Evolutionary conservation across 1,140 invertebrate species (phyloP), one percentile per base, ranked within the genome.

Genomic region (Bombus consobrinus): DNA sequence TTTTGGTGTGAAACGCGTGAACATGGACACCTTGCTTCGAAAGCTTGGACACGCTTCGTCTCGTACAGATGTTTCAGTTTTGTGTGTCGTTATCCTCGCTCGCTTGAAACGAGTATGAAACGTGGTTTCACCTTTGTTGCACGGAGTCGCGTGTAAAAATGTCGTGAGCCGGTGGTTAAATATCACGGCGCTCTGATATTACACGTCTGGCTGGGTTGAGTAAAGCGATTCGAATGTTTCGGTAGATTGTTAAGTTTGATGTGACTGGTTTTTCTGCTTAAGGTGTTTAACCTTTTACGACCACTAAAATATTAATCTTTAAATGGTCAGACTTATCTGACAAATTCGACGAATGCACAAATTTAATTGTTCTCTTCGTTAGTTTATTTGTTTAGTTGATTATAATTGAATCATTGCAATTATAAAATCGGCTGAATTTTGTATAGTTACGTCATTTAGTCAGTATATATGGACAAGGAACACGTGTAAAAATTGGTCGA

Each of bases 1-100:
- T 82, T 75, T 41, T 47, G 18, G 59, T 32, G 37, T 75, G 47
- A 59, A 78, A 43, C 62, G 73, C 34, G 53, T 39, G 53, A 25
- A 57, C n/a, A 18, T 28, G 66, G 22, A 75, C 37, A 69, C 34
- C 66, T 82, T 68, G 81, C 62, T 83, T 73, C n/a, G n/a, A 18
- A n/a, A 34, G n/a, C 75, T 66, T 64, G 18, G 47, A 53, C 47
- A 22, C 47, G 47, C 18, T 53, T 53, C 47, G 47, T 18, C 47
- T 53, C 47, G 68, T n/a, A 62, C 43, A 59, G 37, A 34, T 75
- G 32, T 80, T 43, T 28, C 1, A 18, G 4, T 34, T 15, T 69
- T 57, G 71, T 43, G 34, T 34, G 81, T 28, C 43, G 41, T 66
- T 83, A 69, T 77, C n/a, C 68, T 43, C 25, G 13, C 32, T 12